phyloP scores from a whole-genome alignment of 1,140 invertebrate genomes.

The Drosophila ficusphila region DNA sequence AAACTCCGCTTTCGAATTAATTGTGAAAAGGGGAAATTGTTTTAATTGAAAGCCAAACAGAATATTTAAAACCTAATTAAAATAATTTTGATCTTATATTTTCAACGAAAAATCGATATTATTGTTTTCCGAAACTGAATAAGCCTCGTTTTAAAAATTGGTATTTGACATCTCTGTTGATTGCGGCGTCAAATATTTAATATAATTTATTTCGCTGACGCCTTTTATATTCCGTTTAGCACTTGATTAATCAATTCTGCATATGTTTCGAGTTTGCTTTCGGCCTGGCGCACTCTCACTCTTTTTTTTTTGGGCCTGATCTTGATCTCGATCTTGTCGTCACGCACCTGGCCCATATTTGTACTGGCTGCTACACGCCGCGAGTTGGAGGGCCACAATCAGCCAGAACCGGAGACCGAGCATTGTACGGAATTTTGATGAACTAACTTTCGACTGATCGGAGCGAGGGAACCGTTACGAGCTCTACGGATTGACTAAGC shows the following conservation, averaged over 20 bases:
- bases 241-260: constrained; percentile 63
- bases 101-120: too few species aligned
- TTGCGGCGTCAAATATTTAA: constrained; percentile 20
- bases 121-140: too few species aligned
- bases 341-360: constrained; percentile 76
- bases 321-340: constrained; percentile 39
- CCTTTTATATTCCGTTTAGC: constrained; percentile 49
- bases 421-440: constrained; percentile 59
- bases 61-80: neutral
- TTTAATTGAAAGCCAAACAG: neutral
- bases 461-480: constrained; percentile 13
- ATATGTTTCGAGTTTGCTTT: constrained; percentile 54
- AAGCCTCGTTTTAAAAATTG: neutral
- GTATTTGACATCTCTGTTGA: constrained; percentile 10
- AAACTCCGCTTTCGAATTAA: constrained; percentile 25
- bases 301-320: constrained; percentile 15
- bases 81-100: too few species aligned
- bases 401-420: constrained; percentile 50
- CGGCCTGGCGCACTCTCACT: constrained; percentile 32
- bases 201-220: constrained; percentile 30
- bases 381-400: constrained; percentile 48
- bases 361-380: constrained; percentile 61
- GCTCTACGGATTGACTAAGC: constrained; percentile 56
- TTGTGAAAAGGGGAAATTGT: constrained; percentile 23
- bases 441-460: constrained; percentile 49